These are phyloP conservation scores for Sitophilus oryzae DNA, from an alignment of 1,140 invertebrate species.

Conservation along the genomic window DNA sequence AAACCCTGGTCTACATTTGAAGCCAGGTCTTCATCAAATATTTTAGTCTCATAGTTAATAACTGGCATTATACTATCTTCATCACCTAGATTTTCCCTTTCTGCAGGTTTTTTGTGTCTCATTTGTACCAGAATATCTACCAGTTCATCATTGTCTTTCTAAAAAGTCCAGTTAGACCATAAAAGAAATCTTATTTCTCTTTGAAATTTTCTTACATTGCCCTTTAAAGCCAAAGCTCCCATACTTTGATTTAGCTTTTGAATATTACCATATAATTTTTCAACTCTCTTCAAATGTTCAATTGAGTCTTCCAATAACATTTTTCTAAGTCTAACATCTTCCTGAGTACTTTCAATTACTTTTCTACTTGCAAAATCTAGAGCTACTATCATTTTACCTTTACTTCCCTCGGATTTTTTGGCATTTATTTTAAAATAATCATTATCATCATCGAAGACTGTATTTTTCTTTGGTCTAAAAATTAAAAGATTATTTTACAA, in stretches of 20 bases:
- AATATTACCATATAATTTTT: conserved; percentile 32
- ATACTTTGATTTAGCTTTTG: conserved; percentile 27
- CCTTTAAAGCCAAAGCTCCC: conserved; percentile 4
- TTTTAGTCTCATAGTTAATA: conserved; percentile 26
- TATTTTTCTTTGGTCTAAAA: conserved; percentile 54
- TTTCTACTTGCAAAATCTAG: conserved; percentile 77
- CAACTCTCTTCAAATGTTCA: conserved; percentile 33
- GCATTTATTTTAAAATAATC: conserved; percentile 85
- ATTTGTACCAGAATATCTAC: conserved; percentile 35
- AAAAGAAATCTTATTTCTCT: conserved; percentile 2
- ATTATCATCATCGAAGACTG: conserved; percentile 90
- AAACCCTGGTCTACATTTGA: conserved; percentile 64
- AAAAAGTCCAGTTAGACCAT: background rate
- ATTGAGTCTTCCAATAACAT: conserved; percentile 32
- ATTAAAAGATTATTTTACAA: background rate
- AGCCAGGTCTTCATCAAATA: conserved; percentile 30
- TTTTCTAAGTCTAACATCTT: conserved; percentile 30
- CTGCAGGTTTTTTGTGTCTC: conserved; percentile 33
- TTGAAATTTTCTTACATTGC: conserved; percentile 17
- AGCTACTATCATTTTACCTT: conserved; percentile 54
- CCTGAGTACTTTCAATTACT: conserved; percentile 40
- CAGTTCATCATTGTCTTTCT: conserved; percentile 33
- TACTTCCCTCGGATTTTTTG: conserved; percentile 58
- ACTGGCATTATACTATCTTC: conserved; percentile 32
- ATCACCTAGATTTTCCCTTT: conserved; percentile 29